phyloP scores from a whole-genome alignment of 2,113 vertebrate species.

The Rhea americana region DNA sequence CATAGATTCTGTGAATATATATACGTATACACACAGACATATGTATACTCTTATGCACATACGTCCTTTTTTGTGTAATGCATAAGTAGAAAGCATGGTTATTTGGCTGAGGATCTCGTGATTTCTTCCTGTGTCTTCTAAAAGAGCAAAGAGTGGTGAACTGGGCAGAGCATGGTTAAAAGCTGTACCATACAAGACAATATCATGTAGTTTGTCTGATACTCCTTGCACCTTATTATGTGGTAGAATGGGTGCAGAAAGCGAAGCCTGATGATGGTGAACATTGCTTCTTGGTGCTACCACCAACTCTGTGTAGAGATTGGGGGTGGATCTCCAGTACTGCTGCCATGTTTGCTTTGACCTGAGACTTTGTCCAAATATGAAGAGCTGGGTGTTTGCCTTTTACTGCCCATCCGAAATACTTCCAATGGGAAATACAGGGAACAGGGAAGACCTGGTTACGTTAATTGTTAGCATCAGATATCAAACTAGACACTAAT shows the following conservation, averaged over 20 bases:
- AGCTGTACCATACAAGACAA: background rate
- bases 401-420: background rate
- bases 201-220: background rate
- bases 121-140: background rate
- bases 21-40: no score
- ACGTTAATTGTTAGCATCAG: background rate
- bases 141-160: background rate
- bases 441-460: background rate
- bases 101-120: background rate
- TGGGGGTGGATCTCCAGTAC: no score
- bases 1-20: no score
- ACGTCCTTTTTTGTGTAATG: background rate
- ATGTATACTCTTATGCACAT: no score
- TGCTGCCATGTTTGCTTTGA: background rate
- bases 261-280: background rate
- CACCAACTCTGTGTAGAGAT: background rate
- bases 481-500: background rate
- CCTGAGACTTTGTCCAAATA: background rate
- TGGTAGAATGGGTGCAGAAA: background rate
- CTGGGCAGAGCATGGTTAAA: background rate
- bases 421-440: background rate
- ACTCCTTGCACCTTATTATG: background rate
- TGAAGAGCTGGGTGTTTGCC: background rate
- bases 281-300: background rate
- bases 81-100: background rate